Conservation (phyloP, 2,113 vertebrate species). For the Rhinoderma darwinii region DNA sequence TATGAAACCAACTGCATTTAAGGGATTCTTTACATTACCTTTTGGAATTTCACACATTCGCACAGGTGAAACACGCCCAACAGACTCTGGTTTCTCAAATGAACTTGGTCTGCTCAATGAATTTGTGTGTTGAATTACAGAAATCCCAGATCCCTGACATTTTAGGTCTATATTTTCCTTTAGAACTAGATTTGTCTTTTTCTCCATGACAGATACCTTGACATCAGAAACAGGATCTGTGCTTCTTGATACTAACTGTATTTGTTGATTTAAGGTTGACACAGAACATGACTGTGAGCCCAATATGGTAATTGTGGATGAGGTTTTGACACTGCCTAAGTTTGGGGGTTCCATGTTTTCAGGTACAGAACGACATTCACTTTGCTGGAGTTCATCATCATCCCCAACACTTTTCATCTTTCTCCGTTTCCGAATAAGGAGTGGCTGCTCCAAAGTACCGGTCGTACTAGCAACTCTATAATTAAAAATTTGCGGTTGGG, state of each 20-base stretch:
- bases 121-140: constrained; percentile 97
- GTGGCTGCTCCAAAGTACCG: constrained; percentile 84
- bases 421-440: constrained; percentile 90
- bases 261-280: constrained; percentile 70
- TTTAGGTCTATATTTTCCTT: constrained; percentile 83
- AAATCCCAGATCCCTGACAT: constrained; percentile 91
- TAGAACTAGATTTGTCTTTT: constrained; percentile 71
- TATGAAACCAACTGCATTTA: constrained; percentile 66
- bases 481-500: constrained; percentile 78
- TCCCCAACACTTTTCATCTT: constrained; percentile 98
- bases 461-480: constrained; percentile 77
- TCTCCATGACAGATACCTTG: constrained; percentile 75
- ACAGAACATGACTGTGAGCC: constrained; percentile 65
- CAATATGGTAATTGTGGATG: constrained; percentile 63
- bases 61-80: constrained; percentile 80
- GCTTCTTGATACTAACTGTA: constrained; percentile 79
- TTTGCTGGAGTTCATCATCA: constrained; percentile 91
- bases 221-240: constrained; percentile 73
- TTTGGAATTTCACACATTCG: constrained; percentile 76
- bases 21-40: constrained; percentile 66
- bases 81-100: constrained; percentile 86
- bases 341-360: constrained; percentile 76
- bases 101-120: constrained; percentile 90
- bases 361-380: constrained; percentile 74
- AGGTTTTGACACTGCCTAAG: constrained; percentile 63